Percentiles rank a stretch among this genome's conserved stretches.
phyloP scores from a whole-genome alignment of 2,113 vertebrate species.

The Galemys pyrenaicus region DNA sequence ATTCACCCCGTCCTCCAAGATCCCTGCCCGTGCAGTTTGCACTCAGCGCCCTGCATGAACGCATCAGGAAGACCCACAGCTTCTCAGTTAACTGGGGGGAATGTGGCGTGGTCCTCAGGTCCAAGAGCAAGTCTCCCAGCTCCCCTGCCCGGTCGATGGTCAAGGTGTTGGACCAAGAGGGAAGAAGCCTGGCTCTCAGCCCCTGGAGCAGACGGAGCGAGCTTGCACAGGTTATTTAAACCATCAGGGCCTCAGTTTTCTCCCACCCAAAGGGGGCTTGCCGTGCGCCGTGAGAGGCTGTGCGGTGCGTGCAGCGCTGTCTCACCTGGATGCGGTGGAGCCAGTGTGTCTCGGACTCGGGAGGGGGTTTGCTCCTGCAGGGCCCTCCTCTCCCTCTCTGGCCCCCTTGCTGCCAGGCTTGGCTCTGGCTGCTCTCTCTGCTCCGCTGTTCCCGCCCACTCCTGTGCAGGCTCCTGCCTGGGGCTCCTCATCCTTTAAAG shows the following conservation, averaged over 20 bases:
- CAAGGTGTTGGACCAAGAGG: not conserved
- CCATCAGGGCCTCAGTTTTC: not conserved
- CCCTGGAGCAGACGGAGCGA: not conserved
- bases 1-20: not conserved
- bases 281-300: no score
- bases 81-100: not conserved
- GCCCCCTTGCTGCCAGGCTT: not conserved
- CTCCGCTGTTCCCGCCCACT: not conserved
- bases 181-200: not conserved
- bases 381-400: no score
- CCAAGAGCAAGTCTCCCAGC: not conserved
- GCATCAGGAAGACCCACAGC: not conserved
- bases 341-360: not conserved
- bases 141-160: not conserved
- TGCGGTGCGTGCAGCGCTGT: accelerated
- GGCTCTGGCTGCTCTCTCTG: not conserved
- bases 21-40: not conserved
- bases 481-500: not conserved
- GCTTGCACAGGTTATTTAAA: not conserved
- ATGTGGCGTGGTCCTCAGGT: no score
- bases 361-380: not conserved
- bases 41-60: no score
- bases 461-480: not conserved
- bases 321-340: not conserved
- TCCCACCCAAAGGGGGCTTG: not conserved